Base-by-base conservation (phyloP, 2,888 invertebrate species). In the Eumacrocentrus americanus region DNA sequence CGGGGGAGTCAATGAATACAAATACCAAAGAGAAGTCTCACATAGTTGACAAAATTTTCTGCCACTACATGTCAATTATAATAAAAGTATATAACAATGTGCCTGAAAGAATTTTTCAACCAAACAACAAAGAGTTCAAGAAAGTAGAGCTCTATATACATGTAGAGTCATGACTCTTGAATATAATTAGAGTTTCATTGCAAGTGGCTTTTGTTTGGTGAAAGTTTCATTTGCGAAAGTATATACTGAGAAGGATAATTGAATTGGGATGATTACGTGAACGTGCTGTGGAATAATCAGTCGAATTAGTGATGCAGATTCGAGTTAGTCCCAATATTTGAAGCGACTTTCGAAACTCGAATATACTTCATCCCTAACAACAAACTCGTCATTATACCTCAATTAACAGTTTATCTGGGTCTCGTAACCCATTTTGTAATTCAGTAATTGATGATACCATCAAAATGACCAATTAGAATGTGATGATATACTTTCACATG, bases 151-250 rank as follows among this genome's bases (percentile, higher is more conserved):
- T n/a, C n/a, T n/a, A n/a, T n/a, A n/a, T n/a, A n/a, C n/a, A n/a
- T n/a, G n/a, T n/a, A n/a, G n/a, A n/a, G n/a, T n/a, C n/a, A n/a
- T n/a, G n/a, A n/a, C n/a, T n/a, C n/a, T n/a, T n/a, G n/a, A n/a
- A n/a, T n/a, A n/a, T n/a, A n/a, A n/a, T n/a, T n/a, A 46, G n/a
- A 34, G 20, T 12, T 25, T 9, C 12, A 35, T 34, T 52, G 54
- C 48, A 55, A 29, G n/a, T 25, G 18, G 20, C 48, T 44, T 25
- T 44, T 34, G 44, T 44, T 59, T 53, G 61, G 55, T 44, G 56
- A 52, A 48, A 42, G 34, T 23, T 46, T 53, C 44, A 29, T 48
- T 53, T 46, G 18, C 20, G 2, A 58, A 50, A 55, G 52, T 58
- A 53, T 51, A 61, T 54, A 55, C 3, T 6, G 3, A 3, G n/a